Evolutionary conservation across 2,113 vertebrate genomes (phyloP), one percentile per base, ranked within the genome.

Genomic region (Ochotona princeps): DNA sequence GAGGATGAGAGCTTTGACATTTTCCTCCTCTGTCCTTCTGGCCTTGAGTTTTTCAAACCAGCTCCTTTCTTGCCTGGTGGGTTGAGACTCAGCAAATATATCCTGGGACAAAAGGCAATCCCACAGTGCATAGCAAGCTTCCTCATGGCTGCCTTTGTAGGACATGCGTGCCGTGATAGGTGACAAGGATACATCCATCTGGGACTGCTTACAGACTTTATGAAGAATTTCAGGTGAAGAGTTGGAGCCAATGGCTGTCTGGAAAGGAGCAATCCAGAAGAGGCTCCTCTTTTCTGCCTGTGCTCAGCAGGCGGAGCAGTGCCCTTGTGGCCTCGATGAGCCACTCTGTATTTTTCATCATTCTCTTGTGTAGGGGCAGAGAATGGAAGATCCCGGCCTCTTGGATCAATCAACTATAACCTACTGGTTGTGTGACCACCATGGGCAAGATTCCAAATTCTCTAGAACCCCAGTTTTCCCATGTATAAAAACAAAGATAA

Each of bases 71-170:
- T 8, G 25, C 44, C 47, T 47, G 66, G 32, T 47, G 47, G 6
- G 60, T 66, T 66, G 54, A 21, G 32, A n/a, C 44, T 84, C 65
- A 93, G 8, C 44, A 93, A 78, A 70, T 70, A n/a, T n/a, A 83
- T 83, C 70, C 9, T 7, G 25, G 72, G 65, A 38, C 10, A 28
- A n/a, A 35, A 54, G 23, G 14, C 44, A 63, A 3, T 25, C 61
- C 26, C 47, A 13, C 72, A 54, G 15, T 13, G 28, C 13, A 32
- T 20, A 79, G 54, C 0, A 0, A 49, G n/a, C 10, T 9, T 9
- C 32, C 20, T 57, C 23, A 65, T 21, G 30, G 79, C 63, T 32
- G 10, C 30, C 30, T 44, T 57, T 54, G 38, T 1, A 4, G 25
- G 61, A 76, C 1, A 15, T 38, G 75, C 49, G 61, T 3, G 1